Conservation (phyloP, 2,797 vertebrate species). For the Pseudochirops cupreus region DNA sequence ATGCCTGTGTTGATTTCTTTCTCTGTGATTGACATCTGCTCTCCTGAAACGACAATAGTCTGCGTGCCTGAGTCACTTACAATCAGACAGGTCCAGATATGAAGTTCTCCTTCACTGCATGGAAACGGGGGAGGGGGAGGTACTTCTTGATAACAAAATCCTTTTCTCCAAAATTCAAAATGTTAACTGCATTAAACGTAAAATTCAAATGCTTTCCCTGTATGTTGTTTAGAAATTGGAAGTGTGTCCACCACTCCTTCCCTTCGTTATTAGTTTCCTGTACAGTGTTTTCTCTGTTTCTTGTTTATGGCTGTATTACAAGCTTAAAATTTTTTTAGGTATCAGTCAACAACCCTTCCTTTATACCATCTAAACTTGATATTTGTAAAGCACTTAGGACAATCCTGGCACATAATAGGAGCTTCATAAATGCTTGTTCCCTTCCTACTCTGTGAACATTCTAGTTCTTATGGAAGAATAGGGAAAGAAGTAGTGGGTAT, state of each 20-base stretch:
- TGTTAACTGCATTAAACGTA: slow-evolving; percentile 34
- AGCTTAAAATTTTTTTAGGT: slow-evolving; percentile 54
- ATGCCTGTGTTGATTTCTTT: slow-evolving; percentile 44
- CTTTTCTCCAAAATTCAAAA: slow-evolving; percentile 48
- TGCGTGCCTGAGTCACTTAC: background rate
- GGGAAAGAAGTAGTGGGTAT: slow-evolving; percentile 14
- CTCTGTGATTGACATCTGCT: slow-evolving; percentile 56
- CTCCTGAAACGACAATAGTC: slow-evolving; percentile 34
- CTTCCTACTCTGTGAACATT: slow-evolving; percentile 39
- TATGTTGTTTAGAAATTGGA: slow-evolving; percentile 56
- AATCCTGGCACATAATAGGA: background rate
- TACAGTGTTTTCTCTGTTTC: slow-evolving; percentile 38
- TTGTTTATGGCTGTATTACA: slow-evolving; percentile 18
- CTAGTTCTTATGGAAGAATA: slow-evolving; percentile 49
- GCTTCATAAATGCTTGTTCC: background rate
- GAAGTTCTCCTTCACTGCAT: slow-evolving; percentile 16
- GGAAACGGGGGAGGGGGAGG: background rate
- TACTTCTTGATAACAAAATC: slow-evolving; percentile 42
- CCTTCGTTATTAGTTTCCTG: slow-evolving; percentile 49
- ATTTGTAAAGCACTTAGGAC: background rate
- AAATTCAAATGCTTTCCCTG: slow-evolving; percentile 54
- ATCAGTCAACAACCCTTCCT: slow-evolving; percentile 30
- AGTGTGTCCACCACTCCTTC: slow-evolving; percentile 21
- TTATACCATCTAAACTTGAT: background rate
- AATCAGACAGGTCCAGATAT: slow-evolving; percentile 15